These are phyloP conservation scores for Pteruthius melanotis DNA, from an alignment of 2,113 vertebrate genomes.

Conservation along the genomic window DNA sequence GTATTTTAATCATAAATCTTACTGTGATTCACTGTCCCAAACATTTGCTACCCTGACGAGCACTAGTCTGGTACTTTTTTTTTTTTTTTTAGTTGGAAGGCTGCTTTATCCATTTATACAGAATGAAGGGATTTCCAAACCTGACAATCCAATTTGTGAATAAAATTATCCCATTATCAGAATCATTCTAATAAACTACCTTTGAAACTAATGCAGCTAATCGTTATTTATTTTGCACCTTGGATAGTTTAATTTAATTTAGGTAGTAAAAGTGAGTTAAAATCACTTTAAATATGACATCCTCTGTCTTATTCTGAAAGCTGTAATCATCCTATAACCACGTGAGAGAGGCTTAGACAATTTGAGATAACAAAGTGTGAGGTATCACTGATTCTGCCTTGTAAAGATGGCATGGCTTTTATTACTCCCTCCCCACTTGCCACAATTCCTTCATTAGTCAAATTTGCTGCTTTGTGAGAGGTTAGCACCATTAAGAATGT, in stretches of 20 bases:
- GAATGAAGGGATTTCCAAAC: background rate
- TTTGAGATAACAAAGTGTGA: background rate
- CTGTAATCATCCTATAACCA: background rate
- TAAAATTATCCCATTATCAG: background rate
- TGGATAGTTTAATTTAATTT: background rate
- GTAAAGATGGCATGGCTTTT: background rate
- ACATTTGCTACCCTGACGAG: background rate
- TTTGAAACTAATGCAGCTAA: background rate
- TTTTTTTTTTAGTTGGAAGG: background rate
- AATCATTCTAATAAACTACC: background rate
- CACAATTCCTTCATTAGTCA: fast-evolving
- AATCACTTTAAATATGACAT: background rate
- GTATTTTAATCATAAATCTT: background rate
- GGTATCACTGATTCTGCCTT: background rate
- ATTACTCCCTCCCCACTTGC: background rate
- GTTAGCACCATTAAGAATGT: background rate
- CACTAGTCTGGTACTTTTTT: background rate
- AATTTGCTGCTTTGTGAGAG: background rate
- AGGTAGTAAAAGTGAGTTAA: background rate
- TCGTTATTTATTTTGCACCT: background rate
- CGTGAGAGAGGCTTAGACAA: background rate
- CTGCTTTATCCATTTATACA: background rate
- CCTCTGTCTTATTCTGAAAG: background rate
- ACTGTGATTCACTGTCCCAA: background rate
- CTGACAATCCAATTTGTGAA: background rate